These are phyloP conservation scores for Phylloscopus whistleri DNA, from an alignment of 2,113 vertebrate species.

Conservation along the genomic window DNA sequence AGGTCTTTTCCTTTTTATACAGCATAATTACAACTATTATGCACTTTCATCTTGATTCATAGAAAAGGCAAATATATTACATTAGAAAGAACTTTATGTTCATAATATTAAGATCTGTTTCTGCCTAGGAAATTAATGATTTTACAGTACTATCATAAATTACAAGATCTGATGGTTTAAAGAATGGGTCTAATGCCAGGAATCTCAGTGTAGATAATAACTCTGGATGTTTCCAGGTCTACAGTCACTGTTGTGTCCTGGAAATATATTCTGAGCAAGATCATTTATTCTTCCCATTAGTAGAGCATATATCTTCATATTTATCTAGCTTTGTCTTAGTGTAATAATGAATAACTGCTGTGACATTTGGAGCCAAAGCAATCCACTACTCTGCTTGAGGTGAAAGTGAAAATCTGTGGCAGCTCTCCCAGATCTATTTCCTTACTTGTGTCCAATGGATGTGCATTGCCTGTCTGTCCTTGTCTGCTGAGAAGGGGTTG, in stretches of 20 bases:
- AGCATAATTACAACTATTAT: conserved; percentile 61
- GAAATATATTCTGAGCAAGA: neutral
- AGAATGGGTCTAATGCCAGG: neutral
- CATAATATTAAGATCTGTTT: conserved; percentile 62
- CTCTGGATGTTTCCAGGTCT: neutral
- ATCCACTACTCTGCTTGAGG: neutral
- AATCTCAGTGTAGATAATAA: neutral
- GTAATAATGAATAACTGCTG: neutral
- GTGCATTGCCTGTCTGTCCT: neutral
- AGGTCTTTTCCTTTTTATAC: neutral
- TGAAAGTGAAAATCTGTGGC: neutral
- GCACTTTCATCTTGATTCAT: conserved; percentile 35
- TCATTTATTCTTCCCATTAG: neutral
- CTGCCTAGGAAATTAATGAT: conserved; percentile 19
- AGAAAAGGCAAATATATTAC: conserved; percentile 52
- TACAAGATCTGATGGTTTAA: conserved; percentile 6
- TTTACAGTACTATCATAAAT: conserved; percentile 9
- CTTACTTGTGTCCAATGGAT: neutral
- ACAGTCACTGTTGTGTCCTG: neutral
- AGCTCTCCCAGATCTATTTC: neutral
- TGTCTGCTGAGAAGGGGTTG: neutral
- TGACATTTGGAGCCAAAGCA: neutral
- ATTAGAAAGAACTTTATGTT: conserved; percentile 14
- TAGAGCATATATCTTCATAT: neutral
- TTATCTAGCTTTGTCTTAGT: neutral